Evolutionary conservation across 1,140 invertebrate genomes (phyloP), one percentile per base, ranked within the genome.

Genomic region (Popillia japonica): DNA sequence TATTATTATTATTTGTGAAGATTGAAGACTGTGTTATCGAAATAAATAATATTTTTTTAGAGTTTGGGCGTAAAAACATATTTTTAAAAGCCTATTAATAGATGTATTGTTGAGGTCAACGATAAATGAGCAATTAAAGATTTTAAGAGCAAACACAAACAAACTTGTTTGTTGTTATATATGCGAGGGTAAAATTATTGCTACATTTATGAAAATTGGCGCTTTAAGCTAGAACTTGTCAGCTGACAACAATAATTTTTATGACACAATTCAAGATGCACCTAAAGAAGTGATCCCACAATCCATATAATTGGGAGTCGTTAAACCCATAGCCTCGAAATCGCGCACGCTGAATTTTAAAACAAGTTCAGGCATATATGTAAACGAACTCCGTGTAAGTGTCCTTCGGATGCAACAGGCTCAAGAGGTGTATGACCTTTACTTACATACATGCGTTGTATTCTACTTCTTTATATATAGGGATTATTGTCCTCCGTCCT

Each of bases 11-110:
- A n/a, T n/a, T n/a, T n/a, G n/a, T n/a, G n/a, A 34, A 34, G 27
- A 34, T 34, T 34, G 27, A 34, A 34, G 48, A 55, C 48, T n/a
- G 6, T 14, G 14, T 17, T 55, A 6, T 55, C 14, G 6, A 3
- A 17, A 55, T 55, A 55, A 55, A 55, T 55, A 55, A 17, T 55
- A 55, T 55, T 55, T 55, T 55, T 55, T 55, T 55, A 55, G 48
- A 17, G 17, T 55, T 55, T 55, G 48, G 14, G 48, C 2, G 10
- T 55, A 55, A 17, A 55, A 55, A 55, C 48, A 55, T 55, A 55
- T 55, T 55, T 55, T 44, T 17, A 55, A 55, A 55, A 55, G 14
- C n/a, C 14, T 55, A 55, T 55, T 55, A 55, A n/a, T 55, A 55
- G 17, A 14, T n/a, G 17, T 14, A 17, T n/a, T 3, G 14, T 14